A percentile compares a stretch with the other conserved stretches of the same genome.
Evolutionary conservation across 2,797 vertebrate species (phyloP).

Genomic region (Oreonectes daqikongensis): DNA sequence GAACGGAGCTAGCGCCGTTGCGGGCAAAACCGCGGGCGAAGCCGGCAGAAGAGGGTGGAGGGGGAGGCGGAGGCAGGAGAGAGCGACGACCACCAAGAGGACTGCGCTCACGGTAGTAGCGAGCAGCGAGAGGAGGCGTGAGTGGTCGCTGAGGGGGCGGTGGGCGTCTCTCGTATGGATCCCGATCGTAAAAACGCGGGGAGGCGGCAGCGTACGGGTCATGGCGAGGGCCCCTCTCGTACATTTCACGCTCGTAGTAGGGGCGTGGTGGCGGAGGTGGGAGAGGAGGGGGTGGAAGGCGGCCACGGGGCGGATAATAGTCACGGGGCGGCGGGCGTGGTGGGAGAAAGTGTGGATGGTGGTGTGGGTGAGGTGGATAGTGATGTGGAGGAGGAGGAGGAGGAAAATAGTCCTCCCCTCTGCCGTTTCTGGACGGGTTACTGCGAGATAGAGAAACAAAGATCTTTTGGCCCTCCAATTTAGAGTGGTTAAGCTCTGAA

Average conservation of each 20-base stretch:
- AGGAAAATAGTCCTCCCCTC: constrained; percentile 58
- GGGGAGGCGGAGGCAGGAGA: constrained; percentile 64
- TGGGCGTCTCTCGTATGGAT: constrained; percentile 67
- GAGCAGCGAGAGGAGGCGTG: constrained; percentile 53
- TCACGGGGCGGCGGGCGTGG: constrained; percentile 57
- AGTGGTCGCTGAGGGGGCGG: constrained; percentile 60
- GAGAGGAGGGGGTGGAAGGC: constrained; percentile 61
- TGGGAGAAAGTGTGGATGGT: constrained; percentile 57
- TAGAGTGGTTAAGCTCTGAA: constrained; percentile 69
- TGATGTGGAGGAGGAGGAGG: constrained; percentile 57
- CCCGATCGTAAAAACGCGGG: constrained; percentile 61
- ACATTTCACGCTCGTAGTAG: constrained; percentile 65
- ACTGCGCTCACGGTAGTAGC: constrained; percentile 64
- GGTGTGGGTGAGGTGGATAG: constrained; percentile 60
- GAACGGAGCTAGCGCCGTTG: constrained; percentile 42
- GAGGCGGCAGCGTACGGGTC: constrained; percentile 66
- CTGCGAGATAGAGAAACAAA: constrained; percentile 73
- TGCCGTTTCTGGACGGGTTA: constrained; percentile 66
- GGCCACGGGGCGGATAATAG: constrained; percentile 58
- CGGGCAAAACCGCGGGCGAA: constrained; percentile 67
- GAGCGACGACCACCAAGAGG: constrained; percentile 55
- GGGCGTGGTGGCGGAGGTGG: constrained; percentile 64
- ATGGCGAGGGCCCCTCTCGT: constrained; percentile 58
- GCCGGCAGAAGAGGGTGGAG: constrained; percentile 65
- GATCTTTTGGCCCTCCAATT: constrained; percentile 72